Base-by-base conservation (phyloP, 1,140 invertebrate species). In the Thaumetopoea pityocampa region DNA sequence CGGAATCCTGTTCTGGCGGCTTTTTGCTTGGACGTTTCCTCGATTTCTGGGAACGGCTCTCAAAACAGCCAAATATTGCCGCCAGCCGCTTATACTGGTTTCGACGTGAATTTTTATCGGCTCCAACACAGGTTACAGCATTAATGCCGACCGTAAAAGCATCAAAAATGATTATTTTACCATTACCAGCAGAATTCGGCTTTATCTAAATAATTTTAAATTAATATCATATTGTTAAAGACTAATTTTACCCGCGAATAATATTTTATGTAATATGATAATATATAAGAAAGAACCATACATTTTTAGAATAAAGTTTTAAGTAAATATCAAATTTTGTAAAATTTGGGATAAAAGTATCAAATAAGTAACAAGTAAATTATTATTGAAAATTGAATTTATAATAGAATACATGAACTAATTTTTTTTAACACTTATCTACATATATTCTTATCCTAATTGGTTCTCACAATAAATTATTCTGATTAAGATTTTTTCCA, bases 61-160 rank as follows among this genome's bases (percentile, higher is more conserved):
- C 62, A 67, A 73, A 79, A 81, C 73, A 67, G 67, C 55, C 56
- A 66, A 66, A 54, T 73, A 71, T 71, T 55, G 74, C 78, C 74
- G 76, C 67, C 66, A 71, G 74, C 67, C 62, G 64, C 69, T 76
- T 72, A 79, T 79, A 77, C 78, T 68, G 74, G 78, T 82, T 82
- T 79, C 76, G 68, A 67, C 70, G 60, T 79, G 70, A 77, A 81
- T 81, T 81, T 81, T 79, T 79, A 81, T 73, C 65, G 60, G 33
- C 61, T 54, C 62, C 63, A 73, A 70, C 65, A 51, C 46, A 61
- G 57, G 55, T 72, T 70, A 67, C 67, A 57, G 59, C 61, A 67
- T 70, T 67, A 68, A 67, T 64, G 67, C 54, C 41, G 60, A 45
- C 67, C 60, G 63, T 69, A 63, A 68, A 53, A 46, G 61, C 54